phyloP scores from a whole-genome alignment of 2,888 invertebrate genomes.

The Neoscelio sp. region DNA sequence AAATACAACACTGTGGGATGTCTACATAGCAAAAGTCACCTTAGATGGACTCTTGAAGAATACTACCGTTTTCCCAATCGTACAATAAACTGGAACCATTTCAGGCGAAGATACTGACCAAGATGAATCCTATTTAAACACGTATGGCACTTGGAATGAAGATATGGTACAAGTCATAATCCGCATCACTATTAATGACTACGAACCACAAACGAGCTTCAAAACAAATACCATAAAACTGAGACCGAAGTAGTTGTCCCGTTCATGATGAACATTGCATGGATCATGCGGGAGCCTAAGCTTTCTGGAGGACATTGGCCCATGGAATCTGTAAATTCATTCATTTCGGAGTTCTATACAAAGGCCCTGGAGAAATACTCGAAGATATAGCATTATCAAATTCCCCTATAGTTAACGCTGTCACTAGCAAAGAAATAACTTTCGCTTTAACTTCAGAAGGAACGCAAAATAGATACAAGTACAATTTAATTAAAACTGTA shows the following conservation, averaged over 20 bases:
- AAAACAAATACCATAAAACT: too few relatives aligned
- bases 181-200: slow-evolving; percentile 7
- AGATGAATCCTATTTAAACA: neutral
- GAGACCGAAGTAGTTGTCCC: too few relatives aligned
- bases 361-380: slow-evolving; percentile 42
- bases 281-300: too few relatives aligned
- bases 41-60: too few relatives aligned
- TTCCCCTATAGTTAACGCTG: slow-evolving; percentile 24
- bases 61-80: too few relatives aligned
- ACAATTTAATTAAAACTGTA: slow-evolving; percentile 20
- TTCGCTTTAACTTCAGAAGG: slow-evolving; percentile 52
- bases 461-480: neutral
- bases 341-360: slow-evolving; percentile 55
- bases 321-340: slow-evolving; percentile 32
- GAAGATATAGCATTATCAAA: slow-evolving; percentile 13
- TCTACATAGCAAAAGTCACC: too few relatives aligned
- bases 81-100: too few relatives aligned
- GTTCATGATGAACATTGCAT: too few relatives aligned
- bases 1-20: slow-evolving; percentile 43
- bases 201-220: too few relatives aligned
- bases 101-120: neutral
- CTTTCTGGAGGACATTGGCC: too few relatives aligned
- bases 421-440: slow-evolving; percentile 37
- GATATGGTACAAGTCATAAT: slow-evolving; percentile 47
- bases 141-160: neutral